Base-by-base conservation (phyloP, 2,797 vertebrate genomes). In the Pangasius sanitwongsei region DNA sequence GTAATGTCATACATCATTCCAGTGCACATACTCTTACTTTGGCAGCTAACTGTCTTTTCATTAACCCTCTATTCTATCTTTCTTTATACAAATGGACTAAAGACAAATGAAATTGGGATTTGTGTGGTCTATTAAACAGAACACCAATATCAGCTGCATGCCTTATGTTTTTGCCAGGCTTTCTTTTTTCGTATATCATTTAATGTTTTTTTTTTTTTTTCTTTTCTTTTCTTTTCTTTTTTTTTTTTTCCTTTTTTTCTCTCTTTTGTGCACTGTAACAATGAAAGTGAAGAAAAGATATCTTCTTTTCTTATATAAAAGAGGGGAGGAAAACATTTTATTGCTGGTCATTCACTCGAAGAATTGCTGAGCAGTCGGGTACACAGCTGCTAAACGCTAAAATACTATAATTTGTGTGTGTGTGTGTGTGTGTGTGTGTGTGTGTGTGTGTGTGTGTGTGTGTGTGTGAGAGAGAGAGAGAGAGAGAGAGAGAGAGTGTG, bases 1-100 rank as follows among this genome's bases (percentile, higher is more conserved):
- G 70, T 85, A 91, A 93, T 92, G 89, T 92, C 89, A 85, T 87
- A 88, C 90, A 91, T 95, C 88, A 94, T 94, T 95, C 93, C 94
- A 92, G 89, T 95, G 93, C 92, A 92, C 88, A 86, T 83, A 81
- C 86, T 91, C 91, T 92, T 94, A 91, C 94, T 95, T 96, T 95
- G 96, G 96, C 96, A 96, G 96, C 95, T 96, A 96, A 88, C 91
- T 93, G 93, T 82, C 89, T 92, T 95, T 89, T 93, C 87, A 91
- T 89, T 91, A 7, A 48, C 28, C 25, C 61, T 37, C 5, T 28
- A 25, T 25, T 28, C 4, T 18, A 34, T 44, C 63, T 48, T 83
- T 69, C 44, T 11, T 7, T 69, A 85, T 2, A 69, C 41, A 69
- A 1, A 50, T n/a, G n/a, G 44, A 50, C 44, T 67, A 69, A 84